Conservation (phyloP, 2,113 vertebrate species). For the Reinhardtius hippoglossoides region DNA sequence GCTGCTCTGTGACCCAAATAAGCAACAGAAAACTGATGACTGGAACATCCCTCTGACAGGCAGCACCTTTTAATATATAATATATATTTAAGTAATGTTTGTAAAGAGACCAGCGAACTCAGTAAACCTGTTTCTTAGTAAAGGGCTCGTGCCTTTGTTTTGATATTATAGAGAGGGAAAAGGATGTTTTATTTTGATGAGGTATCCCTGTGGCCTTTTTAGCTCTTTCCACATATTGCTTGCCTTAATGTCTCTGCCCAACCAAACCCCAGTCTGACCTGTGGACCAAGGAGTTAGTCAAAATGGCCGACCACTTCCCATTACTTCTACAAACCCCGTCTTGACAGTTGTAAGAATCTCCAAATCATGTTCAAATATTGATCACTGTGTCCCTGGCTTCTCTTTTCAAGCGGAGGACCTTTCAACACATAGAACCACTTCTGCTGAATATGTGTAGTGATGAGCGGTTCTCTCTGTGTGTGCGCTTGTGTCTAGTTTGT, state of each 20-base stretch:
- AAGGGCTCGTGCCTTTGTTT: no score
- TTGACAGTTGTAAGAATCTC: slow-evolving; percentile 37
- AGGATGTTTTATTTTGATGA: no score
- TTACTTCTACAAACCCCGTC: slow-evolving; percentile 2
- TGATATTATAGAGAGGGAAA: no score
- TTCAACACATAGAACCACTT: slow-evolving; percentile 21
- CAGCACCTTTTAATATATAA: neutral
- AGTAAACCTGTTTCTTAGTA: neutral
- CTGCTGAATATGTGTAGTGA: slow-evolving; percentile 5
- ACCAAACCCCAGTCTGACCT: neutral
- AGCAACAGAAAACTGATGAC: neutral
- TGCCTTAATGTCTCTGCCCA: neutral
- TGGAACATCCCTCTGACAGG: neutral
- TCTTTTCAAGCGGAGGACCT: slow-evolving; percentile 4
- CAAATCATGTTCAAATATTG: slow-evolving; percentile 48
- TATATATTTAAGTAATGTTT: neutral
- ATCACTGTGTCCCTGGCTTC: slow-evolving; percentile 18
- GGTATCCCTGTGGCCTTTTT: neutral
- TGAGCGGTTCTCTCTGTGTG: neutral
- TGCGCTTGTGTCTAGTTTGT: neutral
- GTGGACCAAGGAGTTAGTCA: neutral
- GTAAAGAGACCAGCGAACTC: neutral
- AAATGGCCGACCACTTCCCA: slow-evolving; percentile 16
- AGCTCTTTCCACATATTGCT: neutral
- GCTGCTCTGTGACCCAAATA: neutral